These are phyloP conservation scores for Thera obeliscata DNA, from an alignment of 2,888 invertebrate genomes.

Conservation along the genomic window DNA sequence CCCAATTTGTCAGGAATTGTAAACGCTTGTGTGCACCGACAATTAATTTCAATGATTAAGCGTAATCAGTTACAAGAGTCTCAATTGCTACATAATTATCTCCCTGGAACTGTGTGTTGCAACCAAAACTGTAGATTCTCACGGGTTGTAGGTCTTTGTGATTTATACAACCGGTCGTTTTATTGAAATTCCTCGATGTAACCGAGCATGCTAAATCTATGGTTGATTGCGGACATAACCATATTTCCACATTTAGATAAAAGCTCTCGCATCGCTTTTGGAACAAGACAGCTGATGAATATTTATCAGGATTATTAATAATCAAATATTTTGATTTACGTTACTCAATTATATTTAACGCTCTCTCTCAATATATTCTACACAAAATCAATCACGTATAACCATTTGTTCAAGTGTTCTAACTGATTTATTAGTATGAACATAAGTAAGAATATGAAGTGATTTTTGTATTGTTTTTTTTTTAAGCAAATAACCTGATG, in stretches of 20 bases:
- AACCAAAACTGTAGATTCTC: conserved; percentile 36
- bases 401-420: too few relatives aligned
- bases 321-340: conserved; percentile 12
- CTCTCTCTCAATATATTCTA: background rate
- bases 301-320: conserved; percentile 17
- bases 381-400: conserved; percentile 2
- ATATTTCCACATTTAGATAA: conserved; percentile 25
- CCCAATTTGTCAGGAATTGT: conserved; percentile 50
- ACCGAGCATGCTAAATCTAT: conserved; percentile 37
- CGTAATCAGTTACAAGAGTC: conserved; percentile 51
- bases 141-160: conserved; percentile 31
- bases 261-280: conserved; percentile 18
- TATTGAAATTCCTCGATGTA: conserved; percentile 39
- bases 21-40: conserved; percentile 52
- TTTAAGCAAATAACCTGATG: too few relatives aligned
- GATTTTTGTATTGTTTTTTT: background rate
- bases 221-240: conserved; percentile 24
- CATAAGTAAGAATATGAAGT: background rate
- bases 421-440: background rate
- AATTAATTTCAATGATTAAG: conserved; percentile 68
- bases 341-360: conserved; percentile 17
- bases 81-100: conserved; percentile 43
- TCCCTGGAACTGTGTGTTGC: conserved; percentile 37
- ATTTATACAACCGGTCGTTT: conserved; percentile 39
- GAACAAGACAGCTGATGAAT: conserved; percentile 23